Percentiles rank a stretch among this genome's conserved stretches.
Conservation (phyloP, 1,140 invertebrate genomes). For the Anastrepha obliqua region DNA sequence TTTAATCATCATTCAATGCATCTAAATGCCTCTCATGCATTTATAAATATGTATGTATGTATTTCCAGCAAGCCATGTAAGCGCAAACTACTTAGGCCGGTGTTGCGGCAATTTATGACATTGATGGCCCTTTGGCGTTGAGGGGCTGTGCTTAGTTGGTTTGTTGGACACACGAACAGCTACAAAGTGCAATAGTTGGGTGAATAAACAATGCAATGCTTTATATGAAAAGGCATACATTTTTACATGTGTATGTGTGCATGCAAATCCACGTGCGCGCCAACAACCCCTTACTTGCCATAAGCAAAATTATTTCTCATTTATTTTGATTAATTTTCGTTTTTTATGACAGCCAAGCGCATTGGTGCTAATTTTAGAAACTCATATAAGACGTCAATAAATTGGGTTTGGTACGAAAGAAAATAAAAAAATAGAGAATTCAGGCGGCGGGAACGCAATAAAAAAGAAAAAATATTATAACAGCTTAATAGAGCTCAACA, state of each 20-base stretch:
- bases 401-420: not conserved
- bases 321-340: not conserved
- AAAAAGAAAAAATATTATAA: not conserved
- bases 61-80: not conserved
- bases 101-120: constrained; percentile 27
- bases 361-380: constrained; percentile 8
- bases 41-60: not conserved
- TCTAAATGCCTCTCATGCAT: not conserved
- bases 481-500: not conserved
- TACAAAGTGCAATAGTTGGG: not conserved
- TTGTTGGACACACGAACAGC: too few relatives aligned
- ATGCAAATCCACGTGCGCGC: not conserved
- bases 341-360: not conserved
- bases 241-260: too few relatives aligned
- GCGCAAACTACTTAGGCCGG: not conserved
- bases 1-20: constrained; percentile 47
- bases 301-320: not conserved
- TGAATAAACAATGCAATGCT: constrained; percentile 12
- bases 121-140: constrained; percentile 4
- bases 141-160: not conserved
- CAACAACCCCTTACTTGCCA: not conserved
- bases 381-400: not conserved
- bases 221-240: not conserved
- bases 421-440: not conserved
- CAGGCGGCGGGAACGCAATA: too few relatives aligned